Base-by-base conservation (phyloP, 2,797 vertebrate genomes). In the Melanotaenia pygmaea region DNA sequence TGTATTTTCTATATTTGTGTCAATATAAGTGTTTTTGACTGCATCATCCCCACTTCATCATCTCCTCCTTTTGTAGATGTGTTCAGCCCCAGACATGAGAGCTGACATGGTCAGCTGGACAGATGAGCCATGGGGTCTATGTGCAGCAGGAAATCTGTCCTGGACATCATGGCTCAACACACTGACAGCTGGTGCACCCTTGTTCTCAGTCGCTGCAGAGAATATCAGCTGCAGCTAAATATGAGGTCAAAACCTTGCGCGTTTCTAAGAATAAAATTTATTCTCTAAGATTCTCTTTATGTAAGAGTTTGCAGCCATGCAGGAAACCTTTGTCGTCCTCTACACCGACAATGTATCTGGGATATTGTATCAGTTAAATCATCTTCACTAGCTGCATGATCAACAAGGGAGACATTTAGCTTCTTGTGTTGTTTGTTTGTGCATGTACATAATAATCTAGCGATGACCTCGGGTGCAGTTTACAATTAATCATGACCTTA, bases 121-220 rank as follows among this genome's bases (percentile, higher is more conserved):
- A 75, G 83, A 88, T 83, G 86, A 88, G 84, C 79, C 84, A 71
- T 12, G 60, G 70, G 62, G 73, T 84, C 79, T 77, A 81, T 74
- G 80, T 62, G 53, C 72, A 77, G 86, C 73, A 77, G 74, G 76
- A 82, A 85, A 82, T 83, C 63, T 86, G 80, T 76, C 64, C 67
- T 57, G 85, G 88, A 89, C 88, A 90, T 88, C 88, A 86, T 72
- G 88, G 89, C 84, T 90, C 85, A 85, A 79, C 81, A 80, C 77
- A 77, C 84, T 85, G 89, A 86, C 92, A 93, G 90, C 91, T 93
- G 91, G 76, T 88, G 90, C 87, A 86, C 72, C 72, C 83, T 59
- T 68, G 76, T 66, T 81, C 71, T 76, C 64, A 64, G 58, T 78
- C 81, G 88, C 88, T 63, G 28, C 50, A 81, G 78, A 85, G 80